Conservation (phyloP, 2,113 vertebrate species). For the Melanerpes aurifrons region DNA sequence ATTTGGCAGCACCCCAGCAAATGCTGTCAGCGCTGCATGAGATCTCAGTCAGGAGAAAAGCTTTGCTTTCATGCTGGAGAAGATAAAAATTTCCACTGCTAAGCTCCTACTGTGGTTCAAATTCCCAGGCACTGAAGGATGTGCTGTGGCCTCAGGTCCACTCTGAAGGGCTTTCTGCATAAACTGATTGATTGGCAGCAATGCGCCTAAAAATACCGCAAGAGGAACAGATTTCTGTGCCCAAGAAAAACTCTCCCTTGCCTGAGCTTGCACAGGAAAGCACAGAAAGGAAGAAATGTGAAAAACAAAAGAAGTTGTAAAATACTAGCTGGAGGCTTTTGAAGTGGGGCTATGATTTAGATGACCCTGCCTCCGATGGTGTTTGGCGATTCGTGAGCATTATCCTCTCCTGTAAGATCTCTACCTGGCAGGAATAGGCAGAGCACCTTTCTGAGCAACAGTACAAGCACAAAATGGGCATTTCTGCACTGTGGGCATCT, state of each 20-base stretch:
- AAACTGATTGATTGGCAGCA: background rate
- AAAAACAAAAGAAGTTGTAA: background rate
- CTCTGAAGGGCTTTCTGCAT: background rate
- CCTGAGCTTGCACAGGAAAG: background rate
- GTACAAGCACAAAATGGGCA: background rate
- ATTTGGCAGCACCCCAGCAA: constrained; percentile 10
- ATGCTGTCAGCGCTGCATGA: background rate
- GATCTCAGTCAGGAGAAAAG: background rate
- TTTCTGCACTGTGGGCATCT: background rate
- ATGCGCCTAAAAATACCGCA: background rate
- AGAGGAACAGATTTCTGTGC: background rate
- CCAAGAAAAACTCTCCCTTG: background rate
- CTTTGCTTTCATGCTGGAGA: constrained; percentile 26
- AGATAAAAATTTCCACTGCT: background rate
- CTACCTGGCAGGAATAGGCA: background rate
- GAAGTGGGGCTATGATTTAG: background rate
- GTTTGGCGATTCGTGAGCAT: fast-evolving
- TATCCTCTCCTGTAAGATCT: background rate
- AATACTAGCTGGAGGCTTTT: background rate
- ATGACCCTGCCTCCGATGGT: fast-evolving
- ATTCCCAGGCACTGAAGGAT: background rate
- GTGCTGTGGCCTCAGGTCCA: fast-evolving
- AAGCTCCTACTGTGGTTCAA: background rate
- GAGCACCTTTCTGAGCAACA: background rate
- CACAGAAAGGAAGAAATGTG: background rate